Conservation (phyloP, 2,113 vertebrate genomes). For the Pachycephala philippinensis region DNA sequence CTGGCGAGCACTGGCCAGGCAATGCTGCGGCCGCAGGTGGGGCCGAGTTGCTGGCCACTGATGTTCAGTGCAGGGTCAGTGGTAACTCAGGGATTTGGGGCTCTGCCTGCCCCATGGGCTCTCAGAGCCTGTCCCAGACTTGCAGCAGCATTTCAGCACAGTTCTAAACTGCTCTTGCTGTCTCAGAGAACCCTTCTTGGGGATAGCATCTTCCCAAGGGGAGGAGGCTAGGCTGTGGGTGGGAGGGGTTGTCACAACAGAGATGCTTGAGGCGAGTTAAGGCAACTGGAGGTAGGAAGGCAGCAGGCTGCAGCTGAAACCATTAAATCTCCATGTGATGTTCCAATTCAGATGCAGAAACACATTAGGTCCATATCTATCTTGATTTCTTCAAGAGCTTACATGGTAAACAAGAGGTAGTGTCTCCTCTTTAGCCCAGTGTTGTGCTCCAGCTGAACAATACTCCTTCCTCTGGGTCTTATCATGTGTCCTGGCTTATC, state of each 20-base stretch:
- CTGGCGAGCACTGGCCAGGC: rapidly evolving
- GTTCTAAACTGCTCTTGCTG: background rate
- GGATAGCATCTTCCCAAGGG: background rate
- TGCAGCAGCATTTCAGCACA: background rate
- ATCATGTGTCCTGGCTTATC: background rate
- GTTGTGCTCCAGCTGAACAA: background rate
- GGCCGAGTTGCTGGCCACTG: rapidly evolving
- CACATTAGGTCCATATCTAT: background rate
- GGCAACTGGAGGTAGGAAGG: background rate
- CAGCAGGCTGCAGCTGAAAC: background rate
- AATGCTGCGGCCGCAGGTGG: rapidly evolving
- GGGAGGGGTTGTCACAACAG: background rate
- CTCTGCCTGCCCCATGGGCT: background rate
- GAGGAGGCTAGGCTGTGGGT: background rate
- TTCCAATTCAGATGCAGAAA: background rate
- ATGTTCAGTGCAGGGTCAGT: background rate
- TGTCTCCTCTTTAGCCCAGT: background rate
- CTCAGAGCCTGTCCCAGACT: background rate
- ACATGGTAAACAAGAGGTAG: background rate
- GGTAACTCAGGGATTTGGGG: background rate
- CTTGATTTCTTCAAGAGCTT: background rate
- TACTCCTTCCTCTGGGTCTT: background rate
- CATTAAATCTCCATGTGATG: background rate
- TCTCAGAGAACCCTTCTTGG: background rate
- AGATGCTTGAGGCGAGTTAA: background rate